These are phyloP conservation scores for Diplogasteroides magnus DNA, from an alignment of 1,140 invertebrate genomes.

Conservation along the genomic window DNA sequence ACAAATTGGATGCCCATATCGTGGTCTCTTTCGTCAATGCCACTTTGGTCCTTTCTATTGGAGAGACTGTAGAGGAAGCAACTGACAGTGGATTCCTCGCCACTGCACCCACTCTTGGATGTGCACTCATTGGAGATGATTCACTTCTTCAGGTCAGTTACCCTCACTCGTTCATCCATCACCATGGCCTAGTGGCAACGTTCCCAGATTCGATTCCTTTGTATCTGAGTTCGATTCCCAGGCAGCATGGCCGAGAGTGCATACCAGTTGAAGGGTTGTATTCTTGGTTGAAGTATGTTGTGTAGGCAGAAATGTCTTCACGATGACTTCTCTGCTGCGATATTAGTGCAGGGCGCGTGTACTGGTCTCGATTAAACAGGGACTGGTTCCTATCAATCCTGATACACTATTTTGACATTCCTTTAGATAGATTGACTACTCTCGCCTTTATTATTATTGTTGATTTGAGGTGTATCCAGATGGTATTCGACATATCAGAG, in stretches of 20 bases:
- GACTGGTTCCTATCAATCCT: background rate
- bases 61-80: constrained; percentile 99
- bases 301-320: too few relatives aligned
- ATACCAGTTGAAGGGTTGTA: too few relatives aligned
- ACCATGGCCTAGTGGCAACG: background rate
- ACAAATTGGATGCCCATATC: constrained; percentile 98
- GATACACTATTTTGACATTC: constrained; percentile 18
- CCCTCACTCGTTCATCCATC: too few relatives aligned
- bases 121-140: constrained; percentile 92
- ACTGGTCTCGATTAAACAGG: background rate
- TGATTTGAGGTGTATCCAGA: constrained; percentile 71
- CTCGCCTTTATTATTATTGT: background rate
- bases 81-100: constrained; percentile 92
- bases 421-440: constrained; percentile 61
- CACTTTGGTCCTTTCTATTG: constrained; percentile 95
- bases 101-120: constrained; percentile 92
- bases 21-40: constrained; percentile 99
- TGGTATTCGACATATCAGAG: constrained; percentile 93
- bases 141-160: constrained; percentile 80
- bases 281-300: too few relatives aligned
- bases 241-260: too few relatives aligned
- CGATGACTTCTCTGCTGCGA: too few relatives aligned
- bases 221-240: too few relatives aligned
- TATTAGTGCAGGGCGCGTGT: background rate
- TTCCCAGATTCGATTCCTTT: background rate